Conservation (phyloP, 2,888 invertebrate species). For the Phrixothrix hirtus region DNA sequence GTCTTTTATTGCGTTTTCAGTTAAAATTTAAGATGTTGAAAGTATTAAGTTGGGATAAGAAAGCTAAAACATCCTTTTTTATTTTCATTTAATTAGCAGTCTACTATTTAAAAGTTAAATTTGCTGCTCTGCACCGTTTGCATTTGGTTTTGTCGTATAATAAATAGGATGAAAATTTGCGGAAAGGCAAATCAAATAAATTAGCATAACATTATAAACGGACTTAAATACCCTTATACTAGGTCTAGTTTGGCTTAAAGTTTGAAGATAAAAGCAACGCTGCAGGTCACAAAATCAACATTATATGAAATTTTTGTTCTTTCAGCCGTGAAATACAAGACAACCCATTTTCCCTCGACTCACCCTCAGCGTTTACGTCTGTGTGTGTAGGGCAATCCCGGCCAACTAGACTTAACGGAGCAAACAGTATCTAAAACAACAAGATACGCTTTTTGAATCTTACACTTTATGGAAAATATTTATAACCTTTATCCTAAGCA, state of each 20-base stretch:
- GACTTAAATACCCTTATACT: not conserved
- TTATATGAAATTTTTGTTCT: constrained; percentile 53
- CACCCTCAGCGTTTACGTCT: constrained; percentile 15
- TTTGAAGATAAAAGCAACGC: constrained; percentile 40
- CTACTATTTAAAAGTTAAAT: no score
- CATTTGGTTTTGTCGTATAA: no score
- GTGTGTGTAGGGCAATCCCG: constrained; percentile 9
- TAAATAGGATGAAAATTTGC: not conserved
- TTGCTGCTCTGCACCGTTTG: no score
- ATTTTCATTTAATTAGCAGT: no score
- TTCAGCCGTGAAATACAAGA: constrained; percentile 48
- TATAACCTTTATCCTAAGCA: no score
- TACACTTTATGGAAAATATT: no score
- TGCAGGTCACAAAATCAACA: constrained; percentile 50
- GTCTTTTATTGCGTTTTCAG: no score
- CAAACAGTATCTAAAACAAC: constrained; percentile 11
- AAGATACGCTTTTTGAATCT: constrained; percentile 4
- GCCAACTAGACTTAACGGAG: constrained; percentile 22
- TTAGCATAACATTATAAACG: no score
- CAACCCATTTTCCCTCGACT: constrained; percentile 30
- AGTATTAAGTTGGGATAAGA: no score
- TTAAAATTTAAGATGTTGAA: no score
- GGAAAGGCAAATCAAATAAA: no score
- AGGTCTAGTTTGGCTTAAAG: constrained; percentile 26
- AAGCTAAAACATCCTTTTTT: no score